These are phyloP conservation scores for Magallana angulata DNA, from an alignment of 1,140 invertebrate genomes.

Conservation along the genomic window DNA sequence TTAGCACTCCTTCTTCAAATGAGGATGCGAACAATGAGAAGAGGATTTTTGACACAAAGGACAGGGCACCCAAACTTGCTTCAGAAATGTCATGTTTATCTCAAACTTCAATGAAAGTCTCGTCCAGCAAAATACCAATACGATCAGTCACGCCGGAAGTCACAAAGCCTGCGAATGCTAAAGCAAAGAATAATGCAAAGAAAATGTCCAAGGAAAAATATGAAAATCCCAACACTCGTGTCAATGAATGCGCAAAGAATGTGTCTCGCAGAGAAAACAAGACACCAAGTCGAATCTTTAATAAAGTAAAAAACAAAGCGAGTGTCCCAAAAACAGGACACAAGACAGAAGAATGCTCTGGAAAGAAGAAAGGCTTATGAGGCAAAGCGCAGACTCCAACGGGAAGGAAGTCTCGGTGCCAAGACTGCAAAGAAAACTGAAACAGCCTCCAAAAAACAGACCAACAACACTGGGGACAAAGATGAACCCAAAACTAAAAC, in stretches of 20 bases:
- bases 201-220: background rate
- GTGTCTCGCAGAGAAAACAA: background rate
- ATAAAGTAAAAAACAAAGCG: too few relatives aligned
- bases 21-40: too few relatives aligned
- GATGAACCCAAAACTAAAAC: too few relatives aligned
- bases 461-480: too few relatives aligned
- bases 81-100: too few relatives aligned
- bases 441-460: too few relatives aligned
- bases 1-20: too few relatives aligned
- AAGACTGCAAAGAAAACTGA: too few relatives aligned
- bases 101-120: too few relatives aligned
- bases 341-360: background rate
- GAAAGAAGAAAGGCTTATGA: background rate
- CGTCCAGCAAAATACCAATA: background rate
- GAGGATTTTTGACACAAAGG: too few relatives aligned
- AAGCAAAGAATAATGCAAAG: background rate
- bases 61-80: too few relatives aligned
- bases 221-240: background rate
- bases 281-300: background rate
- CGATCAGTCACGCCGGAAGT: background rate
- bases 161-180: background rate
- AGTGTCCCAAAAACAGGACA: background rate
- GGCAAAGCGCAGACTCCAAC: background rate
- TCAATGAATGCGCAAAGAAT: background rate
- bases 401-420: too few relatives aligned